phyloP scores from a whole-genome alignment of 2,888 invertebrate species.

The Tyria jacobaeae region DNA sequence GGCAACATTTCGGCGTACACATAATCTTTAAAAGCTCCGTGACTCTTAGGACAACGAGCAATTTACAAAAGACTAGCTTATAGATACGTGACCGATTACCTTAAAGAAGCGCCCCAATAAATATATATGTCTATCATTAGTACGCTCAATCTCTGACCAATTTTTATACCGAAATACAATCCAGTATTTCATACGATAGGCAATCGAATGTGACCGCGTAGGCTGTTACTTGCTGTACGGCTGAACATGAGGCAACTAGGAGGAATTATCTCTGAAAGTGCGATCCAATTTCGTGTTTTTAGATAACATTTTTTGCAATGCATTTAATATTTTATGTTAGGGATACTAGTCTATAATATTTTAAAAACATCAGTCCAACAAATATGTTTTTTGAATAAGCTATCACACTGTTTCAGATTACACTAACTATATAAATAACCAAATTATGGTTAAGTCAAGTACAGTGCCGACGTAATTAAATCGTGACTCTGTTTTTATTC shows the following conservation, averaged over 20 bases:
- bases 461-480: too few relatives aligned
- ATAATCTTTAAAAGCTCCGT: background rate
- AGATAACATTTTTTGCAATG: too few relatives aligned
- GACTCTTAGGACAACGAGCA: background rate
- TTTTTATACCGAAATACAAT: background rate
- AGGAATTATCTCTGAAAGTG: background rate
- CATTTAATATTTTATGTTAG: too few relatives aligned
- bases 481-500: too few relatives aligned
- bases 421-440: too few relatives aligned
- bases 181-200: background rate
- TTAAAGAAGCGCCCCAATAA: background rate
- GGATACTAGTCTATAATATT: too few relatives aligned
- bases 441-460: too few relatives aligned
- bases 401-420: too few relatives aligned
- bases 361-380: too few relatives aligned
- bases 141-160: background rate
- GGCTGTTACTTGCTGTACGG: background rate
- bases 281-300: background rate
- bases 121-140: background rate
- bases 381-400: too few relatives aligned
- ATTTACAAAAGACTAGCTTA: background rate
- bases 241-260: background rate
- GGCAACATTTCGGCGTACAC: too few relatives aligned
- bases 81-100: background rate
- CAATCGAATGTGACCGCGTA: background rate